Evolutionary conservation across 2,888 invertebrate genomes (phyloP).

Genomic region (Brachynemurus nebulosus): DNA sequence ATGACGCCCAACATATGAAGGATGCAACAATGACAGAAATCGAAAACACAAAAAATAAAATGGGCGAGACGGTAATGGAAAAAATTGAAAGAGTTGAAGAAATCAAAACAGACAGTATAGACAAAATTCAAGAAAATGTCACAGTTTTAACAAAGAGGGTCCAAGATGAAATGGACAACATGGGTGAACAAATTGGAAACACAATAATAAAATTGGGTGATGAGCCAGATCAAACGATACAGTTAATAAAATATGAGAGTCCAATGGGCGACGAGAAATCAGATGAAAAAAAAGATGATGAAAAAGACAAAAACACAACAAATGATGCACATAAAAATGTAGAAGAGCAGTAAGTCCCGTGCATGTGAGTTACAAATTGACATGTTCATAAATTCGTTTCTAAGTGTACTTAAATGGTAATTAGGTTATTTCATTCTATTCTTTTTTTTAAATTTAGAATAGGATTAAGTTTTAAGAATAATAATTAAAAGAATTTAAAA

Average conservation of each 20-base stretch:
- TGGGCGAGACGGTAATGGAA: slow-evolving; percentile 14
- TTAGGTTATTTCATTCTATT: no score
- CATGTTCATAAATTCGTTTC: no score
- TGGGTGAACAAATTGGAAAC: not conserved
- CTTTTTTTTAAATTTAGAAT: no score
- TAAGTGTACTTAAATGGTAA: no score
- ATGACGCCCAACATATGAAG: not conserved
- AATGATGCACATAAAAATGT: slow-evolving; percentile 1
- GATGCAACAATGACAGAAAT: slow-evolving; percentile 4
- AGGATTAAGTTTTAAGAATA: no score
- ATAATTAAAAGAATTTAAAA: no score
- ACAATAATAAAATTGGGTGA: slow-evolving; percentile 1
- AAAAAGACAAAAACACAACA: slow-evolving; percentile 22
- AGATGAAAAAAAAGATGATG: slow-evolving; percentile 26
- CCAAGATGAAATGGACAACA: slow-evolving; percentile 19
- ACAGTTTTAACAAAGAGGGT: slow-evolving; percentile 21
- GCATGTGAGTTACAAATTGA: slow-evolving; percentile 11
- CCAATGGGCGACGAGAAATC: not conserved
- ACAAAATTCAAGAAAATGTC: no score
- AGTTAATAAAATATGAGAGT: not conserved
- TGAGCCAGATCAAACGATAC: slow-evolving; percentile 1
- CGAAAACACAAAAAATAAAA: not conserved
- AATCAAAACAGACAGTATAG: no score
- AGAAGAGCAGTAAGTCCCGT: slow-evolving; percentile 9
- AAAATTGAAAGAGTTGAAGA: slow-evolving; percentile 23